These are phyloP conservation scores for Onthophagus taurus DNA, from an alignment of 1,140 invertebrate genomes.

Conservation along the genomic window DNA sequence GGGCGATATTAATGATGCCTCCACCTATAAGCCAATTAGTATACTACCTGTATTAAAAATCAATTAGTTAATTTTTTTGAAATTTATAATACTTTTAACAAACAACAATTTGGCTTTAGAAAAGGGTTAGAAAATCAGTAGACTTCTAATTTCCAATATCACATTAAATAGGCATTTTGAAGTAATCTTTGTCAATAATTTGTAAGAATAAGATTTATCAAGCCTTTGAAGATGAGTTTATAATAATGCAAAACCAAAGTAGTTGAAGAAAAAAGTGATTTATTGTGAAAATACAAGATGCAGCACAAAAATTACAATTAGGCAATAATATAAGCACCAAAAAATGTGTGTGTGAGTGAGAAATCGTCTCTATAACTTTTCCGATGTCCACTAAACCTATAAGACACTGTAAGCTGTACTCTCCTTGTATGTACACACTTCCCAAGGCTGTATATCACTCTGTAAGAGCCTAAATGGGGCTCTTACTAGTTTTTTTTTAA, in stretches of 20 bases:
- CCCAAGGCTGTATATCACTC: slow-evolving; percentile 37
- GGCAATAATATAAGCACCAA: slow-evolving; percentile 20
- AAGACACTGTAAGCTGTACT: slow-evolving; percentile 33
- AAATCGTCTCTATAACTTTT: slow-evolving; percentile 11
- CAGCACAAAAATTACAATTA: slow-evolving; percentile 20
- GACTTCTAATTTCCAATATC: too few relatives aligned
- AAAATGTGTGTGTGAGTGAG: slow-evolving; percentile 13
- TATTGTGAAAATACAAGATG: slow-evolving; percentile 17
- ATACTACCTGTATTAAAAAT: too few relatives aligned
- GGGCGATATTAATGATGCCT: too few relatives aligned
- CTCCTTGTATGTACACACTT: slow-evolving; percentile 25
- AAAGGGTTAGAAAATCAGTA: too few relatives aligned
- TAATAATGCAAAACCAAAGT: background rate
- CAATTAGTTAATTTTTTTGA: too few relatives aligned
- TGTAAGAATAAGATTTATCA: too few relatives aligned
- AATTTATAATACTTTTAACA: too few relatives aligned
- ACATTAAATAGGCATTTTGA: too few relatives aligned
- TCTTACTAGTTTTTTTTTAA: slow-evolving; percentile 23
- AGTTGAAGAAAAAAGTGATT: slow-evolving; percentile 13
- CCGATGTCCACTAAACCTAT: slow-evolving; percentile 21
- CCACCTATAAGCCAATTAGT: too few relatives aligned
- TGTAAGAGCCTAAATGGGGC: slow-evolving; percentile 23
- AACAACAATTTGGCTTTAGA: too few relatives aligned
- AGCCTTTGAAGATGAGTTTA: background rate
- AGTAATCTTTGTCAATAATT: too few relatives aligned